Conservation (phyloP, 2,113 vertebrate species). For the Cyprinodon variegatus region DNA sequence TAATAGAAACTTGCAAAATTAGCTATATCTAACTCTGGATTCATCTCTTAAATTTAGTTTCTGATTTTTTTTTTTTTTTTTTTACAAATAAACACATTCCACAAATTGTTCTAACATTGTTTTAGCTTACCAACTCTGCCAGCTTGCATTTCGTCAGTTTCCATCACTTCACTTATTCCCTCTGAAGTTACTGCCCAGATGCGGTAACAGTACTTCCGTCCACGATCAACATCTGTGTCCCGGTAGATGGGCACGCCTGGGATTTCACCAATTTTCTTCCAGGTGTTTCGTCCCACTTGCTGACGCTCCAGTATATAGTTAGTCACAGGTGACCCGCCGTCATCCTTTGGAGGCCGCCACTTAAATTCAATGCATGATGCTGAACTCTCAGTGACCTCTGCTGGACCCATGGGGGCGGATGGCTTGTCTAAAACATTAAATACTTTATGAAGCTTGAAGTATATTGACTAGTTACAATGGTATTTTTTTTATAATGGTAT, state of each 20-base stretch:
- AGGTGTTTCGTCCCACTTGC: conserved; percentile 84
- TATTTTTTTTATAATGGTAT: neutral
- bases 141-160: conserved; percentile 84
- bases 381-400: conserved; percentile 80
- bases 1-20: no score
- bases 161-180: conserved; percentile 82
- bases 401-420: conserved; percentile 83
- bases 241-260: conserved; percentile 77
- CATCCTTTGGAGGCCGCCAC: conserved; percentile 87
- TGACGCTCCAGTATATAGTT: conserved; percentile 84
- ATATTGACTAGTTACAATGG: neutral
- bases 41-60: no score
- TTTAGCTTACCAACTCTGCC: conserved; percentile 80
- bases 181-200: conserved; percentile 82
- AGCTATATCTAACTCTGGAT: no score
- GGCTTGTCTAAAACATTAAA: conserved; percentile 81
- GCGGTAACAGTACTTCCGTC: conserved; percentile 86
- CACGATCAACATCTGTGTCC: conserved; percentile 79
- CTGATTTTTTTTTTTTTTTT: neutral
- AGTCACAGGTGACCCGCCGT: conserved; percentile 84
- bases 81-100: neutral
- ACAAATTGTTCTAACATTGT: neutral
- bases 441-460: neutral
- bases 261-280: conserved; percentile 84
- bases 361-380: conserved; percentile 77